These are phyloP conservation scores for Schlechtendalia chinensis DNA, from an alignment of 1,140 invertebrate genomes.

Conservation along the genomic window DNA sequence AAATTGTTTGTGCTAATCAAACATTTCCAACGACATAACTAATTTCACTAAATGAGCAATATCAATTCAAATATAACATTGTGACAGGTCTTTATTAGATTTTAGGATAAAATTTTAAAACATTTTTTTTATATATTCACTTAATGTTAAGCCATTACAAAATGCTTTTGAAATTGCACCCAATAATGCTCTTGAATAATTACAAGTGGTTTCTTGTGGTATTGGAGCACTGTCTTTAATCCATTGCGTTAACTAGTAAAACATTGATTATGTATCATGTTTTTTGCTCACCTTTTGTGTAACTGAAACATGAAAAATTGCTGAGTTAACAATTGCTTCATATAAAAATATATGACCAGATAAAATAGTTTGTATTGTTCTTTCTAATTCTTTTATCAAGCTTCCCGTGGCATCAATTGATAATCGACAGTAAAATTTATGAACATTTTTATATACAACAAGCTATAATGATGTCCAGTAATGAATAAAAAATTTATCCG, in stretches of 20 bases:
- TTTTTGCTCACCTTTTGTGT: background rate
- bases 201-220: background rate
- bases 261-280: conserved; percentile 8
- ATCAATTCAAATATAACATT: background rate
- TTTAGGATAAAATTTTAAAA: background rate
- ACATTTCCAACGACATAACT: conserved; percentile 19
- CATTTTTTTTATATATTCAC: background rate
- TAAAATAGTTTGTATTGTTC: background rate
- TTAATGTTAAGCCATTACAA: background rate
- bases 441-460: background rate
- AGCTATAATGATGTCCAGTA: background rate
- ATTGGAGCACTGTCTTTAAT: background rate
- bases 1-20: background rate
- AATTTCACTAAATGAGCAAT: conserved; percentile 11
- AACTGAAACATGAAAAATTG: background rate
- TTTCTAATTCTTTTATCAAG: background rate
- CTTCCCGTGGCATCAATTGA: conserved; percentile 7
- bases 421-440: background rate
- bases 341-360: too few relatives aligned
- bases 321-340: too few relatives aligned
- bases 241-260: conserved; percentile 6
- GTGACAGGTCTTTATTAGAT: background rate
- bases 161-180: background rate
- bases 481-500: background rate
- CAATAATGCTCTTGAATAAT: background rate